Evolutionary conservation across 2,888 invertebrate species (phyloP), one percentile per base, ranked within the genome.

Genomic region (Trimorus sp.): DNA sequence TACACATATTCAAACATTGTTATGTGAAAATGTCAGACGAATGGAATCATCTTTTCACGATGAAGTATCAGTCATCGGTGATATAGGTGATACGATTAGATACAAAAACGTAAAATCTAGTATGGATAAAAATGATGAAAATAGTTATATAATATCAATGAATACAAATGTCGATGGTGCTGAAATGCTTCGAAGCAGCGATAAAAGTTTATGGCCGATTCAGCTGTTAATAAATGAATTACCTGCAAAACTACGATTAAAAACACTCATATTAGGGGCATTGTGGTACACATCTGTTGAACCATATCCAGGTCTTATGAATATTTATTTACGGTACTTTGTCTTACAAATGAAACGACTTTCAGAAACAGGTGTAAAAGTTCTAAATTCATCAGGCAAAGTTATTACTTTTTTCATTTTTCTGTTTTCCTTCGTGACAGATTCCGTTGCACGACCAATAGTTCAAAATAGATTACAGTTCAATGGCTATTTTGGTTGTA

Each of bases 141-240:
- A 16, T 12, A 16, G 15, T 56, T 45, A 16, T 6, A 53, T 11
- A 14, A 2, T 69, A 14, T 16, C 69, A 8, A 9, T 58, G 12
- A 69, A 69, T 36, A 48, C 26, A 8, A 69, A 69, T n/a, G 14
- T 14, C 14, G 58, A 69, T 48, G 69, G 69, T 48, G 58, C 48
- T 0, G 5, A 40, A 48, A 56, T 58, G 48, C 7, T 56, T 1
- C 45, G 58, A 12, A 69, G 45, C 37, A 59, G 37, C 14, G 38
- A 48, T 7, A 38, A 70, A 37, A 70, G 59, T 15, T 49, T 59
- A 14, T 70, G 48, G 49, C 49, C 48, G 5, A 15, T 69, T 11
- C 69, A 69, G 16, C 8, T 56, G 11, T 1, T 38, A 1, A 49
- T 70, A 0, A 70, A 70, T 15, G 70, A 59, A 49, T 15, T 70